Conservation (phyloP, 2,888 invertebrate genomes). For the Pemphredon lugubris region DNA sequence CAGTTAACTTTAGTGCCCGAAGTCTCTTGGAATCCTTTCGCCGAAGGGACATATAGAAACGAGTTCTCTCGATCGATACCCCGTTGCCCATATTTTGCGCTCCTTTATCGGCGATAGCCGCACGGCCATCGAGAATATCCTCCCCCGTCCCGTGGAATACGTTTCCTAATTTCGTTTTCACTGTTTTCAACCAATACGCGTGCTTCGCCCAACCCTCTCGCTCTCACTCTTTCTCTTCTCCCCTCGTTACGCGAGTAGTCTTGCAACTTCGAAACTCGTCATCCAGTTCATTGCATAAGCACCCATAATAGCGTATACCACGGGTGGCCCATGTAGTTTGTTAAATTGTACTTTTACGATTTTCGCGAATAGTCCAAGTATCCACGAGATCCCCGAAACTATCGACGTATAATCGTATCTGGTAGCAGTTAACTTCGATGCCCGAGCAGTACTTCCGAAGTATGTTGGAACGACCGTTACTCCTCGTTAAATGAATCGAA, state of each 20-base stretch:
- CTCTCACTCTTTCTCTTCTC: too few species aligned
- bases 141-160: not conserved
- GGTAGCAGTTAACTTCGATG: conserved; percentile 20
- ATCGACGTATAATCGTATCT: conserved; percentile 24
- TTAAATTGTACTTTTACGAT: conserved; percentile 21
- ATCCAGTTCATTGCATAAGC: not conserved
- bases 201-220: too few species aligned
- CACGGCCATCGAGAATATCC: not conserved
- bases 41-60: not conserved
- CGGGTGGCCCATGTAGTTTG: not conserved
- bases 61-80: conserved; percentile 1
- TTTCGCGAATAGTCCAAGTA: conserved; percentile 12
- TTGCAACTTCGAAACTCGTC: not conserved
- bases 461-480: conserved; percentile 55
- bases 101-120: not conserved
- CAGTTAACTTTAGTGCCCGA: conserved; percentile 41
- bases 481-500: conserved; percentile 68
- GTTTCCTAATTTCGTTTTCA: too few species aligned
- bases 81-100: not conserved
- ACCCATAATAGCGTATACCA: not conserved
- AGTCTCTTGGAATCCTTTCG: not conserved
- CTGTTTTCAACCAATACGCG: too few species aligned
- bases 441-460: conserved; percentile 23
- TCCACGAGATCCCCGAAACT: not conserved
- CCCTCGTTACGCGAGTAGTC: not conserved